Conservation (phyloP, 2,797 vertebrate genomes). For the Siniperca undulata region DNA sequence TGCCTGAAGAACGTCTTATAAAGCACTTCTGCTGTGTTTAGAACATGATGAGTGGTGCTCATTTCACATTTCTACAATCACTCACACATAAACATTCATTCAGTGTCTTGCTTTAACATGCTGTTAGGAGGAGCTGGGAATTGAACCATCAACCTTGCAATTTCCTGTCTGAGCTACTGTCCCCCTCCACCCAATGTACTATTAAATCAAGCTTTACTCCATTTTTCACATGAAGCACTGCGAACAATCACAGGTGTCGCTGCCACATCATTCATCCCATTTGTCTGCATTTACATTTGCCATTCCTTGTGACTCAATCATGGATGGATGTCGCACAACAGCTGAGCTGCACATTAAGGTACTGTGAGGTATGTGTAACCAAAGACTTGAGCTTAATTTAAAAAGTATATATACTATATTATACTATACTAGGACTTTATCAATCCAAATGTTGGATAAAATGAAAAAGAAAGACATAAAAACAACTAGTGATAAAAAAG, state of each 20-base stretch:
- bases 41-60: neutral
- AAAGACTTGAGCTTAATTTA: neutral
- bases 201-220: conserved; percentile 19
- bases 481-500: neutral
- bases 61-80: neutral
- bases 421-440: neutral
- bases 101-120: neutral
- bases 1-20: neutral
- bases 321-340: neutral
- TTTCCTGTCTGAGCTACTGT: neutral
- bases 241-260: conserved; percentile 21
- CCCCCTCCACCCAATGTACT: neutral
- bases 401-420: neutral
- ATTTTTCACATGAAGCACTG: conserved; percentile 26
- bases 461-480: neutral
- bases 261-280: conserved; percentile 27
- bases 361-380: neutral
- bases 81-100: neutral
- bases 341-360: conserved; percentile 8
- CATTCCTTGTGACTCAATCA: conserved; percentile 34
- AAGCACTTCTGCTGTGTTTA: neutral
- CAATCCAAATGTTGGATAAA: neutral
- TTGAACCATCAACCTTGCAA: conserved; percentile 18
- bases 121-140: conserved; percentile 10
- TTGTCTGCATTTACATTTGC: conserved; percentile 41